Base-by-base conservation (phyloP, 2,888 invertebrate genomes). In the Hirtodrosophila histrioides region DNA sequence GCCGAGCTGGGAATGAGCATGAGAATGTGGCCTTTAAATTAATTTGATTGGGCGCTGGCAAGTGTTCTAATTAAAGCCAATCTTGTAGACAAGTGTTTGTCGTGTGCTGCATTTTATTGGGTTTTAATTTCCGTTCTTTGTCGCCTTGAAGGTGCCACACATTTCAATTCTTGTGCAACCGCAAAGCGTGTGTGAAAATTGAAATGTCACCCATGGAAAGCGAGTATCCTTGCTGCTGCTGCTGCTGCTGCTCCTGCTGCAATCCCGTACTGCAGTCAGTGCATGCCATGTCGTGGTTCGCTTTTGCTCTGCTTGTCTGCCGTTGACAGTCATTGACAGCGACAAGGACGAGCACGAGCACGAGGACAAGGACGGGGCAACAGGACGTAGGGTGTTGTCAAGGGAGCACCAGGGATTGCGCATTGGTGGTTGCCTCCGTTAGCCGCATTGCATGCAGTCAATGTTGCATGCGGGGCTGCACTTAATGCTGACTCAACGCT, bases 281-380 rank as follows among this genome's bases (percentile, higher is more conserved):
- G 63, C 58, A 66, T 68, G 68, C 58, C 74, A 44, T 71, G 67
- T 69, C 70, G 69, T 74, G 62, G 69, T 50, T 67, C 82, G 82
- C 82, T 74, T 78, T 78, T 81, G 73, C 74, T 27, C 6, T 69
- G 73, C 61, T 37, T 70, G 70, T 69, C 84, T 75, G 81, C 50
- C 69, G 75, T 61, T 81, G 84, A 84, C 86, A 86, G 79, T 81
- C 81, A 86, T 81, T 84, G 84, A 86, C 84, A 86, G 78, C 68
- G 37, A 56, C 46, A 51, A 40, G 46, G 10, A 46, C 43, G 41
- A 54, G 17, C 2, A 17, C 17, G 17, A 9, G 48, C 2, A 17
- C 17, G 17, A 9, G 48, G 8, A 53, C 44, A 33, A 11, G 29
- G 39, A 11, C 5, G 12, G 27, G 27, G 6, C 27, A 27, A 27